Conservation (phyloP, 2,113 vertebrate genomes). For the Archocentrus centrarchus region DNA sequence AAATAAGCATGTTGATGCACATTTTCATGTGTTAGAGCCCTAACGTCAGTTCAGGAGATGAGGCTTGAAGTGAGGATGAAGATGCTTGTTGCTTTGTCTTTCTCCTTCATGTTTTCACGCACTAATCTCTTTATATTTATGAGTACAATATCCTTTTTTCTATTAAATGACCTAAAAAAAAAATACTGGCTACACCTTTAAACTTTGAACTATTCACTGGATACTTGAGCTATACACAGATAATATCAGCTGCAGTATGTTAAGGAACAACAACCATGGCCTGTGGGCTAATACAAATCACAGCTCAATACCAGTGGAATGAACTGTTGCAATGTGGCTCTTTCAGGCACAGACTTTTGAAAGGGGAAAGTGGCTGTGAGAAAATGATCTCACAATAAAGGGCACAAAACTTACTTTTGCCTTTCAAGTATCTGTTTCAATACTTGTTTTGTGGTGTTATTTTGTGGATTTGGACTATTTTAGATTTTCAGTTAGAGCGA, state of each 20-base stretch:
- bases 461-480: not conserved
- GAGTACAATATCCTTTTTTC: no score
- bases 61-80: no score
- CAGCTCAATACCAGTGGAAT: not conserved
- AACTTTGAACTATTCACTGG: not conserved
- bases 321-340: slow-evolving; percentile 11
- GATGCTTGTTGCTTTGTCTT: no score
- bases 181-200: no score
- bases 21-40: no score
- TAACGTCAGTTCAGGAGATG: no score
- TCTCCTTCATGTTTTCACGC: no score
- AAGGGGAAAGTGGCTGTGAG: not conserved
- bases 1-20: no score
- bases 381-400: slow-evolving; percentile 21
- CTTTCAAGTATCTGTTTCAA: not conserved
- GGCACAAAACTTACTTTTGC: not conserved
- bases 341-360: not conserved
- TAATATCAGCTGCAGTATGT: not conserved
- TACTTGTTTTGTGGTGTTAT: not conserved
- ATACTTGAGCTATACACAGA: not conserved
- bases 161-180: no score
- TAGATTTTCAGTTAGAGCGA: not conserved
- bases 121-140: no score
- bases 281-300: slow-evolving; percentile 14
- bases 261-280: not conserved